Base-by-base conservation (phyloP, 2,888 invertebrate species). In the Syrphus vitripennis region DNA sequence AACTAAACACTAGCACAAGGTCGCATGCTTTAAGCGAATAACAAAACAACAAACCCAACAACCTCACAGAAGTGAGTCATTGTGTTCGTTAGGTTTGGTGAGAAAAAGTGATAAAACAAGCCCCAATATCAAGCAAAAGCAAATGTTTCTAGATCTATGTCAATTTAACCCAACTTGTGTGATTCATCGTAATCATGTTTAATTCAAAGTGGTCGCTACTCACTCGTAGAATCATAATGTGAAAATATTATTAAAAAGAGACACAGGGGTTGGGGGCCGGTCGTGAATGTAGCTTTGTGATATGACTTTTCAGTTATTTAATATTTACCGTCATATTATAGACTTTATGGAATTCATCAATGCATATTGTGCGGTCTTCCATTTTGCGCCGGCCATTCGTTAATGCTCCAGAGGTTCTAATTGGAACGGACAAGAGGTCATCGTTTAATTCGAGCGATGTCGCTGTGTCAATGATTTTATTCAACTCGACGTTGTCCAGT, bases 301-400 rank as follows among this genome's bases (percentile, higher is more conserved):
- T n/a, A n/a, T n/a, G n/a, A n/a, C n/a, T n/a, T 48, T 48, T 31
- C 12, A 19, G n/a, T 37, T 50, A n/a, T 63, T 0, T 29, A 12
- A 26, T 63, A 77, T 24, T 57, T 82, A 86, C 86, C 77, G 96
- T 94, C 89, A 97, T 93, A 89, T 95, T 95, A 92, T 97, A 97
- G 88, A 97, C 94, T 21, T 95, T 94, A 91, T 97, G 96, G 89
- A 97, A 94, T 91, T 97, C 96, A 65, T 97, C 96, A 81, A 98
- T 94, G 89, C 97, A 95, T 4, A 97, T 95, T 90, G 97, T 96
- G 61, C 97, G 94, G 92, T 99, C 98, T 93, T 99, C 98, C 98
- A 98, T 98, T 90, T 94, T 95, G 78, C 98, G 94, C 72, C 98
- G 94, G 40, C 94, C 94, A 93, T 98, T 98, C 93, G 96, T 97